Base-by-base conservation (phyloP, 2,888 invertebrate genomes). In the Caenorhabditis sp. region DNA sequence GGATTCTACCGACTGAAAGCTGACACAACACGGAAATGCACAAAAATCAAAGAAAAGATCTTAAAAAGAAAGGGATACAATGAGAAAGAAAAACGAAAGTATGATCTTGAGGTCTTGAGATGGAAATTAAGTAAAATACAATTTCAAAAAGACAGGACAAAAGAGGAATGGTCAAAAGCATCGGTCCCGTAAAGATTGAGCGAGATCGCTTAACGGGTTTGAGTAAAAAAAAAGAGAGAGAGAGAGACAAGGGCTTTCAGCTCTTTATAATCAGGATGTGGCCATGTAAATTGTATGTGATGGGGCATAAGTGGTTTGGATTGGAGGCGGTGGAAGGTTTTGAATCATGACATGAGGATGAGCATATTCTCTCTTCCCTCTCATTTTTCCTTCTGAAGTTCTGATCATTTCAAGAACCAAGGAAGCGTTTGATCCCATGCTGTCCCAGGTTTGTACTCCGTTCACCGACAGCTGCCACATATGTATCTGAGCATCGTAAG, bases 391-490 rank as follows among this genome's bases (percentile, higher is more conserved):
- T 9, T 27, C 66, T 20, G 56, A 37, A 11, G 70, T 70, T 9
- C 63, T 43, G 41, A 78, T 45, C 78, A 78, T 78, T 50, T 78
- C 78, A 17, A 63, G 43, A 11, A 78, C 53, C 20, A 78, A 26
- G 4, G 78, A 78, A 0, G 39, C 35, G 5, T 45, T 27, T 2
- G 62, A 35, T 11, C 32, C 32, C 9, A 52, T 15, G n/a, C 45
- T 52, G 7, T 37, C 32, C 59, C 59, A 70, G 6, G 53, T 52
- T 15, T 39, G 41, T 11, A 59, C 59, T 37, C 32, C 41, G 6
- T 32, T 41, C 20, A 20, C 2, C 9, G 52, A 22, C 52, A 53
- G 17, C 24, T 41, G 50, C 71, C 56, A 72, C 0, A 78, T 27
- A 45, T 53, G 68, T 13, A 45, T 52, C 7, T 62, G 55, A 3